phyloP scores from a whole-genome alignment of 2,888 invertebrate species.

The Xylota segnis region DNA sequence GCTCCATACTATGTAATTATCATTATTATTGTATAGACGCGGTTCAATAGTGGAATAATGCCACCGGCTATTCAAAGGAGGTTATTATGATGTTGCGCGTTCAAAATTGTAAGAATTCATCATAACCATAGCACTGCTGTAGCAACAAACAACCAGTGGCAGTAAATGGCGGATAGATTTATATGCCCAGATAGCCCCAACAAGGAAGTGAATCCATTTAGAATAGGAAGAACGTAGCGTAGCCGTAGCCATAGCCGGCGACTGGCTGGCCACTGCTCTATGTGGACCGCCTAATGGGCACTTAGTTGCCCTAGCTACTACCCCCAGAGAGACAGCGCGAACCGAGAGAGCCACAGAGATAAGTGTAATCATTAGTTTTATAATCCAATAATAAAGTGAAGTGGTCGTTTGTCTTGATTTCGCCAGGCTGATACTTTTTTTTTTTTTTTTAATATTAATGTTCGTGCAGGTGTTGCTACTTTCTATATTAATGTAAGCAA shows the following conservation, averaged over 20 bases:
- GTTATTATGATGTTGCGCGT: constrained; percentile 76
- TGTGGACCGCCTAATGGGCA: constrained; percentile 69
- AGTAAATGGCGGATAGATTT: constrained; percentile 69
- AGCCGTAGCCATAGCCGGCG: background rate
- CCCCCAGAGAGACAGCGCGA: constrained; percentile 36
- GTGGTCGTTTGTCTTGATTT: constrained; percentile 76
- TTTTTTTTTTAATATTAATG: too few relatives aligned
- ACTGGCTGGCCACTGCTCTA: constrained; percentile 38
- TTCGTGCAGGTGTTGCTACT: constrained; percentile 64
- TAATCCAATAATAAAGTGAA: constrained; percentile 76
- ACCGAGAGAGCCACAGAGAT: constrained; percentile 28
- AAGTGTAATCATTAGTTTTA: constrained; percentile 75
- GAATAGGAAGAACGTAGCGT: constrained; percentile 64
- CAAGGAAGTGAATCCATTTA: constrained; percentile 76
- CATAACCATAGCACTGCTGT: constrained; percentile 34
- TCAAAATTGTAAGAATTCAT: constrained; percentile 73
- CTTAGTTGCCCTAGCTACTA: constrained; percentile 69
- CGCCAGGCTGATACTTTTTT: constrained; percentile 50
- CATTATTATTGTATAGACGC: constrained; percentile 74
- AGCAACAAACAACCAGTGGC: constrained; percentile 66
- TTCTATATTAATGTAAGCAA: background rate
- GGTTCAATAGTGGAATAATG: constrained; percentile 75
- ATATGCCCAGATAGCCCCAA: constrained; percentile 67
- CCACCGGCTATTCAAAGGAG: constrained; percentile 75
- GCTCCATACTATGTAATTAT: constrained; percentile 63